Evolutionary conservation across 64 coral and sea anemone species (phyloP), one percentile per base, ranked within the genome.

Genomic region (Stichodactyla mertensii): DNA sequence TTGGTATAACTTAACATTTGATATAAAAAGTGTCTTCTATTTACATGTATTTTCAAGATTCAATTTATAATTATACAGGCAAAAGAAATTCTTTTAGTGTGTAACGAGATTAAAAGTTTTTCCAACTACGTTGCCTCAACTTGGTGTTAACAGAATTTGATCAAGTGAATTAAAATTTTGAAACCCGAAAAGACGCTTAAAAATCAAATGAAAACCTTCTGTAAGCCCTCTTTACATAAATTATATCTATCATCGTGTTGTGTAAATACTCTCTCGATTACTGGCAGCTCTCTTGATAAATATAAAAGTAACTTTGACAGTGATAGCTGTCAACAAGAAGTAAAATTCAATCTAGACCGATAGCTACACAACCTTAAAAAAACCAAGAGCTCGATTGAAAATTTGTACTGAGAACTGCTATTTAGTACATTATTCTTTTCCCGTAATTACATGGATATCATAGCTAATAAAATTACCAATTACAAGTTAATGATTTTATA

Each of bases 401-500:
- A 3, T 58, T 58, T 45, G 36, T 45, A 45, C 56, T 11, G 14
- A 26, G 23, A 74, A 74, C 24, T 74, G 69, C 24, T 10, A 11
- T 31, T 74, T 31, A 0, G 36, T n/a, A 66, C 62, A 66, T 66
- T 66, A 23, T 45, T 45, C 62, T 66, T 66, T 66, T 5, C 16
- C 62, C 22, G 9, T n/a, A 22, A 69, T 69, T 69, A 69, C 77
- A 5, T 79, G 6, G 6, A 4, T 1, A 24, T 51, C 26, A 81
- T 6, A 54, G 12, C 51, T 22, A 81, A 81, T 81, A 81, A 81
- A 81, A 28, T 53, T 53, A 81, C 52, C 18, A 74, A 81, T 81
- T 81, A 81, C 12, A 20, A 16, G 20, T 81, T 81, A 20, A 81
- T 52, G 78, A 92, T 97, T 92, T 90, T 82, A 61, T 58, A 88